Base-by-base conservation (phyloP, 2,888 invertebrate species). In the Creontiades dilutus region DNA sequence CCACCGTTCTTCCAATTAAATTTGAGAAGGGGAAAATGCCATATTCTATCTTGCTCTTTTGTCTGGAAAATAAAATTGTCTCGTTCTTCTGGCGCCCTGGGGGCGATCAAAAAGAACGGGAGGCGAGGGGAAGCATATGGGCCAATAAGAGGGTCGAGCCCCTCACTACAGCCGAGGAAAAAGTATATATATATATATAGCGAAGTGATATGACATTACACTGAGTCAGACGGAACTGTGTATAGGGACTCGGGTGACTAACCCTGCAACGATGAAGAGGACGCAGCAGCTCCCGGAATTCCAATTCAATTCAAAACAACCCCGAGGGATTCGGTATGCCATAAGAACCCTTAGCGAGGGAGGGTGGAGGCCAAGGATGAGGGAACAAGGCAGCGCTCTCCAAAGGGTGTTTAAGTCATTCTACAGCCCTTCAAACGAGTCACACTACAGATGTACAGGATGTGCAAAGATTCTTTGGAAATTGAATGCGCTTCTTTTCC, bases 231-330 rank as follows among this genome's bases (percentile, higher is more conserved):
- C 85, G 57, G 48, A 19, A 14, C 48, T n/a, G 85, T 16, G 85
- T 28, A n/a, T 57, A 28, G 57, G 85, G 61, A n/a, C 28, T 23
- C 27, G 19, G n/a, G 68, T 75, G 86, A 68, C 86, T 86, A 86
- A 86, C 57, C 86, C 86, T 37, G 7, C 1, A 4, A 47, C 13
- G 57, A 57, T 61, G 85, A 61, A 28, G 85, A 46, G 57, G n/a
- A 16, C 27, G 48, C 12, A 7, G n/a, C 23, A 16, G 86, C 86
- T 86, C 86, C 47, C 86, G 86, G 86, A 86, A 86, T 86, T 86
- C 86, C 86, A 86, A 86, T 86, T 86, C 86, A 86, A 86, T 86
- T 86, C 86, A 75, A 86, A 86, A 86, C 86, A 86, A 86, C 86
- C 86, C 86, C 86, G 86, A 52, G 86, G 86, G 86, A 86, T 46